Evolutionary conservation across 92 coral and sea anemone genomes (phyloP), one percentile per base, ranked within the genome.

Genomic region (Zoanthus solanderi): DNA sequence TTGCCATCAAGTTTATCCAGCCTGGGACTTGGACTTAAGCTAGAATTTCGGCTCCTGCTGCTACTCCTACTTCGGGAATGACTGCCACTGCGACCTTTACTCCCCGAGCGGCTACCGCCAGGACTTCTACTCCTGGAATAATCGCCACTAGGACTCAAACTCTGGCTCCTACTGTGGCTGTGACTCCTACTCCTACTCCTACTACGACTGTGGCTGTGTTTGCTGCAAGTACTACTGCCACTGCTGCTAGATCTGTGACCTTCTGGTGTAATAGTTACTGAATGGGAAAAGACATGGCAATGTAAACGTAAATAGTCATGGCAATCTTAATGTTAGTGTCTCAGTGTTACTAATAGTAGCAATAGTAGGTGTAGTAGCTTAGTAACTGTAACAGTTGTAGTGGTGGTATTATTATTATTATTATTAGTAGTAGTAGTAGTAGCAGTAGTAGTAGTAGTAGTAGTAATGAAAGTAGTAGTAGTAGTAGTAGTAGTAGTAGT

Each of bases 141-240:
- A 12, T 78, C 67, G 86, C 56, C 75, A 32, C 90, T 72, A 3
- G 66, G 23, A 2, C 66, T 17, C 23, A 60, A 60, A 60, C 66
- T 60, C 66, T 0, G 66, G 15, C 66, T 60, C 7, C 63, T 73
- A 32, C 87, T 86, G 78, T 91, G 90, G 86, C 91, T 87, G 56
- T 88, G 77, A 45, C 87, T 76, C 23, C 88, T 72, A 54, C 92
- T 96, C 95, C 67, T 88, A 73, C 79, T 89, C 84, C 54, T 90
- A 92, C 61, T 95, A 85, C 87, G 89, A 92, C 83, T 92, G 87
- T 76, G 87, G 92, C 66, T 96, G 92, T 76, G 92, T 92, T 79
- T 91, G 93, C 37, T 94, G 87, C 80, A 87, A 69, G 13, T 44
- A 30, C 75, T 69, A 46, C 46, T 30, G 75, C 75, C 31, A 30